Evolutionary conservation across 2,113 vertebrate genomes (phyloP).

Genomic region (Numenius arquata): DNA sequence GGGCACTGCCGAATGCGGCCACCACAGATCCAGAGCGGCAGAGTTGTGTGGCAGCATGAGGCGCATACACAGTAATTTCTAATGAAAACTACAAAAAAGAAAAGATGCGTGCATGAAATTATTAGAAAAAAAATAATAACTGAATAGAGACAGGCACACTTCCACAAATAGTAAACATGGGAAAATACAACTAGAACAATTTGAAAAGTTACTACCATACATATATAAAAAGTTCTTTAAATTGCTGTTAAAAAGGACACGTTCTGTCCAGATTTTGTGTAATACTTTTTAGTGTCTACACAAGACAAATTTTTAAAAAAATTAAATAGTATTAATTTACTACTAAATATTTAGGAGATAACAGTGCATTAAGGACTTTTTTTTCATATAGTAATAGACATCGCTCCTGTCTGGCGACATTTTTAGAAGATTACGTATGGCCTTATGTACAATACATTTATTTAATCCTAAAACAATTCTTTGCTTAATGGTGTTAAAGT

Average conservation of each 20-base stretch:
- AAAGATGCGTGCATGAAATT: slow-evolving; percentile 68
- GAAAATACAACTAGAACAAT: slow-evolving; percentile 72
- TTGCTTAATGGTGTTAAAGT: slow-evolving; percentile 71
- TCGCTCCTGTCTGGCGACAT: slow-evolving; percentile 69
- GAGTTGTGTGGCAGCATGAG: slow-evolving; percentile 32
- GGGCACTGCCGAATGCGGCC: neutral
- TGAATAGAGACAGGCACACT: slow-evolving; percentile 68
- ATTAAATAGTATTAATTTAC: slow-evolving; percentile 93
- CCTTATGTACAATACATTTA: slow-evolving; percentile 85
- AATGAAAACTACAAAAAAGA: slow-evolving; percentile 64
- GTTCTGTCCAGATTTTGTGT: slow-evolving; percentile 77
- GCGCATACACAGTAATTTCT: slow-evolving; percentile 61
- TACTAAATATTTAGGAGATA: slow-evolving; percentile 89
- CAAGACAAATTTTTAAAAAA: slow-evolving; percentile 87
- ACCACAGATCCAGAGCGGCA: neutral
- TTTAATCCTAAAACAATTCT: slow-evolving; percentile 71
- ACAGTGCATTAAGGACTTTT: slow-evolving; percentile 89
- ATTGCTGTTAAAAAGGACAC: slow-evolving; percentile 80
- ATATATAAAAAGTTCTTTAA: slow-evolving; percentile 81
- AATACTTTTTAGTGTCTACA: slow-evolving; percentile 91
- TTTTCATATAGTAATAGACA: slow-evolving; percentile 79
- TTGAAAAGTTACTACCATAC: slow-evolving; percentile 76
- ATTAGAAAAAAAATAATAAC: slow-evolving; percentile 22
- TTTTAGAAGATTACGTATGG: slow-evolving; percentile 81
- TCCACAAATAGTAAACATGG: slow-evolving; percentile 76